phyloP scores from a whole-genome alignment of 23 tunicate genomes.

The Trididemnum clinides region DNA sequence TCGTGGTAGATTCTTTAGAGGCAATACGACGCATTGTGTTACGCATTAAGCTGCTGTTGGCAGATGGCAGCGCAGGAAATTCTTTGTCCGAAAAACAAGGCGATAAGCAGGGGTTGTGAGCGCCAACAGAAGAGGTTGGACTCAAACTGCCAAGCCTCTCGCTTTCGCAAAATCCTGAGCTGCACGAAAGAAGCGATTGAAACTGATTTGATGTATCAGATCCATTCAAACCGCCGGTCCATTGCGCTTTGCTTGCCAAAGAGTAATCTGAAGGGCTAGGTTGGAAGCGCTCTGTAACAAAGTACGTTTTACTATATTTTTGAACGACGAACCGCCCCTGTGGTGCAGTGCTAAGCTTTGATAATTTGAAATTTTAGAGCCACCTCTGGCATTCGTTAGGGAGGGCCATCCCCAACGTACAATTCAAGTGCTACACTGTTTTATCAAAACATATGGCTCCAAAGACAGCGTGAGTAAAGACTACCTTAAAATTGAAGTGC shows the following conservation, averaged over 20 bases:
- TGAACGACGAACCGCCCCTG: too few species aligned
- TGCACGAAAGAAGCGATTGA: not conserved
- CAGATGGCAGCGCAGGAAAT: not conserved
- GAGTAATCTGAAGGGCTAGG: too few species aligned
- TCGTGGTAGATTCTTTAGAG: constrained; percentile 61
- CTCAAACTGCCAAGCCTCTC: not conserved
- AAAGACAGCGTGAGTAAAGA: too few species aligned
- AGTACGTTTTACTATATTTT: too few species aligned
- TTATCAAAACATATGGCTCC: too few species aligned
- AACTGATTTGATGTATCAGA: not conserved
- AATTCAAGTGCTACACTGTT: too few species aligned
- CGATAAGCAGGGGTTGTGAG: constrained; percentile 41
- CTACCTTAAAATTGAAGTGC: too few species aligned
- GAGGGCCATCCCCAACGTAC: too few species aligned
- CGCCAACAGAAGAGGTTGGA: constrained; percentile 33
- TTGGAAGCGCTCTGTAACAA: not conserved
- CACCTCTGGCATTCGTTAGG: too few species aligned
- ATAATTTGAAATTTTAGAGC: too few species aligned
- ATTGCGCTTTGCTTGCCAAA: not conserved
- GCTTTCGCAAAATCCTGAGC: not conserved
- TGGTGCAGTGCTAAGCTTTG: too few species aligned
- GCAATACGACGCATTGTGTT: constrained; percentile 31
- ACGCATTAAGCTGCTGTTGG: not conserved
- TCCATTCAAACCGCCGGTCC: not conserved
- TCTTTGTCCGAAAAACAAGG: constrained; percentile 69